phyloP scores from a whole-genome alignment of 2,888 invertebrate genomes.

The Imbricaverruca yamaguchii region DNA sequence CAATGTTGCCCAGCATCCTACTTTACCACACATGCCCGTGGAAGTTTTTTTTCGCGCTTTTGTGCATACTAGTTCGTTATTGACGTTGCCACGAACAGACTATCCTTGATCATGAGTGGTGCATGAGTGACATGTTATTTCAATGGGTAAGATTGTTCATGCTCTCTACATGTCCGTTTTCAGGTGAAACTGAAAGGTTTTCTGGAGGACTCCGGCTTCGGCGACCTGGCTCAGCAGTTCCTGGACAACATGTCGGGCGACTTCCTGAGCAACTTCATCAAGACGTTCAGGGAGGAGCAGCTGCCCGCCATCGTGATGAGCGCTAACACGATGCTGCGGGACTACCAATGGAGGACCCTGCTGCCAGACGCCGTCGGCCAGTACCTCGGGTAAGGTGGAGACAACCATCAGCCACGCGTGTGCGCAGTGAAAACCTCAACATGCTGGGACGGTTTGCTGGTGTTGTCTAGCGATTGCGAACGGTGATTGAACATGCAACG shows the following conservation, averaged over 20 bases:
- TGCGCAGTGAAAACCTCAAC: background rate
- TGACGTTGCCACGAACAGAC: too few relatives aligned
- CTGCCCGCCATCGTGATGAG: background rate
- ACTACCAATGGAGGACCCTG: background rate
- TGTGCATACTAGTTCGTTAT: too few relatives aligned
- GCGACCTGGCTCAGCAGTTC: slow-evolving; percentile 3
- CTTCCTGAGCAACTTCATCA: background rate
- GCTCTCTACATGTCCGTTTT: background rate
- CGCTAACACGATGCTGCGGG: background rate
- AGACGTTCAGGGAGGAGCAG: background rate
- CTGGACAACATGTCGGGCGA: slow-evolving; percentile 14
- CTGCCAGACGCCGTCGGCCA: background rate
- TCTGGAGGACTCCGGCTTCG: slow-evolving; percentile 7
- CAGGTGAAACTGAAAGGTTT: slow-evolving; percentile 8
- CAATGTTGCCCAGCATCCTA: too few relatives aligned
- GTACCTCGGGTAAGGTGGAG: background rate
- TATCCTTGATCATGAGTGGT: too few relatives aligned
- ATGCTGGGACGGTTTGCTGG: too few relatives aligned
- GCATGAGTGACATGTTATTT: too few relatives aligned
- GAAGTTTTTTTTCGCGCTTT: too few relatives aligned
- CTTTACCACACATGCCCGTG: too few relatives aligned
- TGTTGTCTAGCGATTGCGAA: too few relatives aligned
- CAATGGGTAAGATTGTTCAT: too few relatives aligned
- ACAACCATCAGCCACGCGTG: background rate
- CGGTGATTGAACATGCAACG: too few relatives aligned